Percentiles rank a stretch among this genome's conserved stretches.
Conservation (phyloP, 2,888 invertebrate genomes). For the Pristionchus japonicus region DNA sequence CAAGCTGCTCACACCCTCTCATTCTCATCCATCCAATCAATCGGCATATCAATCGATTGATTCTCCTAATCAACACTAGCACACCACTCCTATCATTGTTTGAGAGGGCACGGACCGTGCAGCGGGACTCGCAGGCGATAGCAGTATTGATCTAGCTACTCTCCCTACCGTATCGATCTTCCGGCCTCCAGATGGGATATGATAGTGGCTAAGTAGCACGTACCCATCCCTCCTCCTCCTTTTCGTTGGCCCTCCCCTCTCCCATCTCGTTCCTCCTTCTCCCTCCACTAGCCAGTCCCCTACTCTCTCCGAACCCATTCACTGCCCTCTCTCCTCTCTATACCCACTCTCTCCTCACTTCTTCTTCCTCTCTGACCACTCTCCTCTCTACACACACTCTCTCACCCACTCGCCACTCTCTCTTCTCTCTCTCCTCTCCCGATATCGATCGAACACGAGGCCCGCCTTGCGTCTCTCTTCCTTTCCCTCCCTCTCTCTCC, state of each 20-base stretch:
- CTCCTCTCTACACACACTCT: neutral
- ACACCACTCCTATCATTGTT: neutral
- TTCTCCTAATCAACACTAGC: slow-evolving; percentile 1
- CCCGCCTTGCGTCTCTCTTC: neutral
- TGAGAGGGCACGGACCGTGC: neutral
- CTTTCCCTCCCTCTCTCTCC: slow-evolving; percentile 14
- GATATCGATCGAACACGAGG: slow-evolving; percentile 18
- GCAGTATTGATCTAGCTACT: neutral
- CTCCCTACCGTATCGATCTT: neutral
- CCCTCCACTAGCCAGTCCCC: neutral
- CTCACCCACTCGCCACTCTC: neutral
- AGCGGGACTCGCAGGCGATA: neutral
- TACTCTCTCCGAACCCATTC: slow-evolving; percentile 4
- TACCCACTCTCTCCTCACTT: neutral
- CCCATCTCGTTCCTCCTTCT: neutral
- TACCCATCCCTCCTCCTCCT: neutral
- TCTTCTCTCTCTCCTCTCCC: neutral
- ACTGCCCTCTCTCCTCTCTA: slow-evolving; percentile 1
- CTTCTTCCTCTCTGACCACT: neutral
- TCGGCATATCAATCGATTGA: slow-evolving; percentile 2
- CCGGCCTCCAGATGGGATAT: neutral
- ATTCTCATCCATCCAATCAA: slow-evolving; percentile 10
- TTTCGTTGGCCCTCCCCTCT: neutral
- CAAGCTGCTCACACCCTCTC: neutral
- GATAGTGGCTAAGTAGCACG: neutral